Conservation (phyloP, 1,140 invertebrate genomes). For the Drosophila pectinifera region DNA sequence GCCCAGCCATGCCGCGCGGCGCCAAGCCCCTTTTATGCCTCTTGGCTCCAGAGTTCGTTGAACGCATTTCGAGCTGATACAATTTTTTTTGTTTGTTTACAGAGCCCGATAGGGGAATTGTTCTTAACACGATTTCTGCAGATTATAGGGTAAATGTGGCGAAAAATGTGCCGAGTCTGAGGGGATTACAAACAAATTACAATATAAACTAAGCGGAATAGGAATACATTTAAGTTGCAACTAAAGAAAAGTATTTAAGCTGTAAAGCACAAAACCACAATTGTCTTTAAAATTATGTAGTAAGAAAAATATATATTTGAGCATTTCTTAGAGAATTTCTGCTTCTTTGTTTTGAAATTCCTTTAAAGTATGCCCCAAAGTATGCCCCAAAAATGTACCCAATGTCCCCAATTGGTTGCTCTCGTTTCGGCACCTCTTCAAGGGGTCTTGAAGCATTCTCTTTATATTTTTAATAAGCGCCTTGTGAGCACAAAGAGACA, state of each 20-base stretch:
- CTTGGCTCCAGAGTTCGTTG: slow-evolving; percentile 51
- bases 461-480: slow-evolving; percentile 22
- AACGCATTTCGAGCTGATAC: slow-evolving; percentile 43
- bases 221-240: no score
- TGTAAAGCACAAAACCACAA: no score
- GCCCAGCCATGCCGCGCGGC: background rate
- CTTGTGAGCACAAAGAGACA: slow-evolving; percentile 13
- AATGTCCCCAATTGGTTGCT: background rate
- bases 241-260: no score
- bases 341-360: background rate
- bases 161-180: no score
- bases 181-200: no score
- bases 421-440: background rate
- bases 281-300: no score
- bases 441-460: background rate
- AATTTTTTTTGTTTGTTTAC: slow-evolving; percentile 3
- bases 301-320: no score
- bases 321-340: no score
- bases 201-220: no score
- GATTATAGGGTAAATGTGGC: slow-evolving; percentile 8
- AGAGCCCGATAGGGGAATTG: background rate
- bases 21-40: background rate
- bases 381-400: background rate
- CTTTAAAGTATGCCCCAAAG: background rate
- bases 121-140: slow-evolving; percentile 21